Evolutionary conservation across 2,113 vertebrate species (phyloP).

Genomic region (Panurus biarmicus): DNA sequence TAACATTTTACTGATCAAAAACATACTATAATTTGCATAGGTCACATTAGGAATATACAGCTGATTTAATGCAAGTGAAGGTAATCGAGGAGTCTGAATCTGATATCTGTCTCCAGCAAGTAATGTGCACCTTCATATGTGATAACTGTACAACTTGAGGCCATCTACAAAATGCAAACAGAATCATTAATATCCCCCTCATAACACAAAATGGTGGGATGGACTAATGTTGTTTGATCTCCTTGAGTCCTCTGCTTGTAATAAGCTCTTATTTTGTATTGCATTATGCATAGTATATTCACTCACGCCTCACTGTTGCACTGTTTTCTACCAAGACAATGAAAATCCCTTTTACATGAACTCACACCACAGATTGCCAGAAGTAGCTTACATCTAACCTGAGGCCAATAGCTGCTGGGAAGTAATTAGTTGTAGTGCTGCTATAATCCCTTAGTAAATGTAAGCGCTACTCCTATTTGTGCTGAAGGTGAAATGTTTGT

Average conservation of each 20-base stretch:
- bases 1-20: not conserved
- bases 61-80: not conserved
- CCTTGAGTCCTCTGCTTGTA: constrained; percentile 6
- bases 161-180: constrained; percentile 15
- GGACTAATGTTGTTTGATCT: constrained; percentile 49
- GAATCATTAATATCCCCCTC: constrained; percentile 47
- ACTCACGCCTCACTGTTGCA: not conserved
- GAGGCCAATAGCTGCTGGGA: constrained; percentile 70
- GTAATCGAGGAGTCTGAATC: not conserved
- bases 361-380: constrained; percentile 38
- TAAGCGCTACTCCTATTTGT: constrained; percentile 64
- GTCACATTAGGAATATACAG: not conserved
- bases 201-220: constrained; percentile 19
- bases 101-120: not conserved
- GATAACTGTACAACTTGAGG: constrained; percentile 11
- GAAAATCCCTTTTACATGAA: constrained; percentile 46
- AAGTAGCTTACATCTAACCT: constrained; percentile 66
- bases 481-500: constrained; percentile 72
- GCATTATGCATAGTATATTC: constrained; percentile 42
- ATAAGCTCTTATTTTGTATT: constrained; percentile 47
- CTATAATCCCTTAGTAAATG: constrained; percentile 71
- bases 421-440: constrained; percentile 72
- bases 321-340: constrained; percentile 21
- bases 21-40: not conserved
- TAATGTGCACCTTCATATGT: constrained; percentile 21